Conservation (phyloP, 2,888 invertebrate species). For the Cyclophora albipunctata region DNA sequence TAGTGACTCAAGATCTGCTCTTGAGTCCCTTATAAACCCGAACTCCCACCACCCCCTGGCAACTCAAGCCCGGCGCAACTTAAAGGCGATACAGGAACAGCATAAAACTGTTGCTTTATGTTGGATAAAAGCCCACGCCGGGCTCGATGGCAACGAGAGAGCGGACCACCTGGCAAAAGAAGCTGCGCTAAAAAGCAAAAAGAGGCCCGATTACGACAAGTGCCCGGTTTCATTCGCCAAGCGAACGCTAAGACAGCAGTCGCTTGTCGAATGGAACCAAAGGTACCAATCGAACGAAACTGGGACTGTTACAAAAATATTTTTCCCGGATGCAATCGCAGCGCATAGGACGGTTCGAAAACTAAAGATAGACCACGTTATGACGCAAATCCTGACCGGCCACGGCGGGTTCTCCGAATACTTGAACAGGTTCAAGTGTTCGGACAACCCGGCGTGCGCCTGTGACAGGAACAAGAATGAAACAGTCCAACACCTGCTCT, state of each 20-base stretch:
- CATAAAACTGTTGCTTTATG: too few relatives aligned
- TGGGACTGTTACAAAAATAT: too few relatives aligned
- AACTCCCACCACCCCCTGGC: background rate
- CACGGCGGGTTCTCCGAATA: conserved; percentile 13
- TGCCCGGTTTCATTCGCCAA: conserved; percentile 11
- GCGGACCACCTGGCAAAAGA: conserved; percentile 9
- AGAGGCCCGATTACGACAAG: background rate
- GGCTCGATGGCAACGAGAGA: too few relatives aligned
- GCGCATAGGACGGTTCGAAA: too few relatives aligned
- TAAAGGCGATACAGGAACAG: background rate
- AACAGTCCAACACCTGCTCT: background rate
- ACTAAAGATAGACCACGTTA: too few relatives aligned
- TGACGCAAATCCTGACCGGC: too few relatives aligned
- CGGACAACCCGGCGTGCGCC: too few relatives aligned
- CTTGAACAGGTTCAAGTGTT: too few relatives aligned
- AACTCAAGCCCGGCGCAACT: background rate
- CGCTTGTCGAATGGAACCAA: conserved; percentile 8
- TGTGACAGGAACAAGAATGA: too few relatives aligned
- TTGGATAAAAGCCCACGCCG: too few relatives aligned
- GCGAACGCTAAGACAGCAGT: conserved; percentile 3
- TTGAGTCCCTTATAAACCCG: background rate
- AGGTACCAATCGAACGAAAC: background rate
- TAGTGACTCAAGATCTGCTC: background rate
- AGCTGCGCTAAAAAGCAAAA: background rate
- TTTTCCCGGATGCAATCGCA: too few relatives aligned